Percentiles rank a stretch among this genome's conserved stretches.
phyloP scores from a whole-genome alignment of 2,888 invertebrate species.

The Drosophila lacicola region DNA sequence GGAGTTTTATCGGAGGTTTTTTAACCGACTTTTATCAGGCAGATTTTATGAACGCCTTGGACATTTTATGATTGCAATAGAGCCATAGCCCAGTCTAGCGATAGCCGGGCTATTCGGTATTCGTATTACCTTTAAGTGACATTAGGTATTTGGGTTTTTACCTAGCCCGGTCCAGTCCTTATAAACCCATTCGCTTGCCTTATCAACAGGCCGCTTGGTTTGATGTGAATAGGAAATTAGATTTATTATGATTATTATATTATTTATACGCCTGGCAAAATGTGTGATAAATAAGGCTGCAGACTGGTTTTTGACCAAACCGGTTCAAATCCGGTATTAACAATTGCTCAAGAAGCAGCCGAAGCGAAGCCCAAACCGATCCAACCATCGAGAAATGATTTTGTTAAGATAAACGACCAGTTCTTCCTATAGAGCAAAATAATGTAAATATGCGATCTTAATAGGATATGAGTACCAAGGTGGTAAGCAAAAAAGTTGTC shows the following conservation, averaged over 20 bases:
- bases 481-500: too few species aligned
- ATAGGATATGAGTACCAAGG: too few species aligned
- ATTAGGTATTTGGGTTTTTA: neutral
- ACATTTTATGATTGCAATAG: constrained; percentile 33
- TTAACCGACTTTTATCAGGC: constrained; percentile 21
- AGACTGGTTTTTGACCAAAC: too few species aligned
- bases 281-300: too few species aligned
- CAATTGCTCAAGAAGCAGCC: too few species aligned
- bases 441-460: too few species aligned
- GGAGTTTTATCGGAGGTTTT: constrained; percentile 21
- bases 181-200: neutral
- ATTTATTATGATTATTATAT: neutral
- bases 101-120: constrained; percentile 11
- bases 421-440: too few species aligned
- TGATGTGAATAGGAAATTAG: neutral
- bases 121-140: neutral
- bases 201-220: neutral
- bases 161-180: neutral
- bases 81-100: constrained; percentile 5
- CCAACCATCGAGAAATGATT: too few species aligned
- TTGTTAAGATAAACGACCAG: too few species aligned
- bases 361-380: too few species aligned
- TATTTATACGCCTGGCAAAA: neutral
- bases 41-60: constrained; percentile 19
- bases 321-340: too few species aligned